A percentile compares a stretch with the other conserved stretches of the same genome.
These are phyloP conservation scores for Microchirus variegatus DNA, from an alignment of 2,797 vertebrate species.

Conservation along the genomic window DNA sequence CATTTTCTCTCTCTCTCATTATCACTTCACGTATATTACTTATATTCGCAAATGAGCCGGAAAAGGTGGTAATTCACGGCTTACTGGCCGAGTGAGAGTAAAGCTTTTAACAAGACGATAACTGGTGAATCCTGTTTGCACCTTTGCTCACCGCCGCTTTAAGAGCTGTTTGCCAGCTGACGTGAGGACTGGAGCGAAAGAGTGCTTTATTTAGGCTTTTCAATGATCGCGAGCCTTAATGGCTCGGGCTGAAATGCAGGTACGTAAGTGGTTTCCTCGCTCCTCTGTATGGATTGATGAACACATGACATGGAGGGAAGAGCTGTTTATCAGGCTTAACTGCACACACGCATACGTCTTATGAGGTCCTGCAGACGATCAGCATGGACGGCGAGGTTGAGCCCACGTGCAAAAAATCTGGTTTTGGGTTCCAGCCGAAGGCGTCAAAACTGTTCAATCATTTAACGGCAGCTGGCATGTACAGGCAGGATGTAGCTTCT, in stretches of 20 bases:
- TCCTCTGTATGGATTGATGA: slow-evolving; percentile 46
- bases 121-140: slow-evolving; percentile 34
- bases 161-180: slow-evolving; percentile 44
- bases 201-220: slow-evolving; percentile 48
- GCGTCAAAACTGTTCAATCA: slow-evolving; percentile 41
- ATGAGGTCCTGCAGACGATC: too few relatives aligned
- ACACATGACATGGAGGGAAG: slow-evolving; percentile 47
- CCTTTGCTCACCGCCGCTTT: slow-evolving; percentile 29
- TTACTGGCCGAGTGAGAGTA: slow-evolving; percentile 28
- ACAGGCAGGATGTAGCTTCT: slow-evolving; percentile 37
- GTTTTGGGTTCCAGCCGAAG: slow-evolving; percentile 24
- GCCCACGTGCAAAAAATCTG: slow-evolving; percentile 21
- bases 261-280: slow-evolving; percentile 61
- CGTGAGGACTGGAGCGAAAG: neutral
- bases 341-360: slow-evolving; percentile 17
- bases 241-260: slow-evolving; percentile 44
- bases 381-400: slow-evolving; percentile 16
- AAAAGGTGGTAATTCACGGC: slow-evolving; percentile 55
- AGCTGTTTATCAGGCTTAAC: slow-evolving; percentile 55
- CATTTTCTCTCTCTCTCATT: slow-evolving; percentile 1
- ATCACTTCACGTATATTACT: slow-evolving; percentile 9
- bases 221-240: slow-evolving; percentile 62
- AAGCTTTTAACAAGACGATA: slow-evolving; percentile 30
- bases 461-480: slow-evolving; percentile 46
- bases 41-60: slow-evolving; percentile 67